Percentiles rank a stretch among this genome's conserved stretches.
These are phyloP conservation scores for Chrysomela aeneicollis DNA, from an alignment of 2,888 invertebrate species.

Conservation along the genomic window DNA sequence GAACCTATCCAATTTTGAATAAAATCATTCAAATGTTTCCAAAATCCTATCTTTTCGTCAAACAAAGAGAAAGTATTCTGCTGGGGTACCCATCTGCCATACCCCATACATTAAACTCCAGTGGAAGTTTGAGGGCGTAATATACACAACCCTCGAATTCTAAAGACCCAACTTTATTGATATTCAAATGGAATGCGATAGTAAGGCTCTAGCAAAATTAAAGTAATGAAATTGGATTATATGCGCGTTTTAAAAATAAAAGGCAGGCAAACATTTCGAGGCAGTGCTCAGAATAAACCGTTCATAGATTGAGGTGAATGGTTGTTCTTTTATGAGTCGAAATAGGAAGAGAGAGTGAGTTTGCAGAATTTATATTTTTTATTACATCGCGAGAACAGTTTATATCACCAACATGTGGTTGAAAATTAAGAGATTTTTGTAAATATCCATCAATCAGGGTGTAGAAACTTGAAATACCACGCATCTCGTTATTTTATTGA, in stretches of 20 bases:
- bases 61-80: not conserved
- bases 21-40: too few relatives aligned
- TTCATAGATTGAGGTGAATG: slow-evolving; percentile 27
- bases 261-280: slow-evolving; percentile 8
- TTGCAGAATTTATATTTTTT: too few relatives aligned
- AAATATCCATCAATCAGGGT: too few relatives aligned
- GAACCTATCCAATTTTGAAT: too few relatives aligned
- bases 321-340: slow-evolving; percentile 20
- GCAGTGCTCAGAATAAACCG: slow-evolving; percentile 27
- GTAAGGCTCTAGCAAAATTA: slow-evolving; percentile 51
- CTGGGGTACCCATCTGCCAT: not conserved
- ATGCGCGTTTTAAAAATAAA: slow-evolving; percentile 18
- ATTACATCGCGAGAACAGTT: too few relatives aligned
- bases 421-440: too few relatives aligned
- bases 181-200: slow-evolving; percentile 44
- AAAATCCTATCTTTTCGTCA: not conserved
- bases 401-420: too few relatives aligned
- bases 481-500: too few relatives aligned
- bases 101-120: not conserved
- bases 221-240: slow-evolving; percentile 49
- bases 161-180: slow-evolving; percentile 44
- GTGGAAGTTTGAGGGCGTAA: not conserved
- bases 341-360: slow-evolving; percentile 11
- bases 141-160: slow-evolving; percentile 27
- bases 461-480: too few relatives aligned